Percentiles rank a stretch among this genome's conserved stretches.
These are phyloP conservation scores for Yponomeuta plumbellus DNA, from an alignment of 2,888 invertebrate species.

Conservation along the genomic window DNA sequence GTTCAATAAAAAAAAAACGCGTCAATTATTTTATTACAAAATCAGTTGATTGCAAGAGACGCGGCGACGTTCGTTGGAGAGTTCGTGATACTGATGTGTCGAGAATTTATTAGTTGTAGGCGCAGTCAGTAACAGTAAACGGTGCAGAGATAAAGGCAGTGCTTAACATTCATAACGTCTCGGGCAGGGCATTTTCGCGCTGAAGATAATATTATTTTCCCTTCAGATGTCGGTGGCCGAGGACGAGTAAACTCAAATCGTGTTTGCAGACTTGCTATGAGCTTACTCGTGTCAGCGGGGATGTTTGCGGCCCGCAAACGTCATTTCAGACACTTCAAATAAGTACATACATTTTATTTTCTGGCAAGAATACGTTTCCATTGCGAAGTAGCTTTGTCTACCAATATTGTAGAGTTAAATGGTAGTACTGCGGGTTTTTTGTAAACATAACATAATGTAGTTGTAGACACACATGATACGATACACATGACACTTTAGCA, in stretches of 20 bases:
- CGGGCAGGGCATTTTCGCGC: slow-evolving; percentile 30
- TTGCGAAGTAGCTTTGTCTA: neutral
- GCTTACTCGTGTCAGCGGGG: neutral
- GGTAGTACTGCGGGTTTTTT: neutral
- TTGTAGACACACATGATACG: neutral
- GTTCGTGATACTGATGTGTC: slow-evolving; percentile 49
- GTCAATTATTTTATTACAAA: neutral
- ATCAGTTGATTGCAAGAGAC: slow-evolving; percentile 31
- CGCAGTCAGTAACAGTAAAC: slow-evolving; percentile 32
- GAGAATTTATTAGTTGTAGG: slow-evolving; percentile 47
- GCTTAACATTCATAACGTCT: slow-evolving; percentile 43
- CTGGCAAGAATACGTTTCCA: neutral
- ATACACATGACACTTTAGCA: slow-evolving; percentile 2
- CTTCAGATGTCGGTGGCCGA: neutral
- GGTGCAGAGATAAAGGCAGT: slow-evolving; percentile 53
- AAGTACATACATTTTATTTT: neutral
- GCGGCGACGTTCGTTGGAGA: slow-evolving; percentile 46
- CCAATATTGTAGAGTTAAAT: too few relatives aligned
- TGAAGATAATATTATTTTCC: neutral
- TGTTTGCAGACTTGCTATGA: neutral
- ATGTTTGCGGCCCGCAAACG: neutral
- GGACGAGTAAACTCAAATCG: neutral
- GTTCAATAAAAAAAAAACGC: neutral
- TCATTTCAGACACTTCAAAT: neutral
- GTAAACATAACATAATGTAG: neutral